Conservation (phyloP, 1,140 invertebrate species). For the Drosophila funebris region DNA sequence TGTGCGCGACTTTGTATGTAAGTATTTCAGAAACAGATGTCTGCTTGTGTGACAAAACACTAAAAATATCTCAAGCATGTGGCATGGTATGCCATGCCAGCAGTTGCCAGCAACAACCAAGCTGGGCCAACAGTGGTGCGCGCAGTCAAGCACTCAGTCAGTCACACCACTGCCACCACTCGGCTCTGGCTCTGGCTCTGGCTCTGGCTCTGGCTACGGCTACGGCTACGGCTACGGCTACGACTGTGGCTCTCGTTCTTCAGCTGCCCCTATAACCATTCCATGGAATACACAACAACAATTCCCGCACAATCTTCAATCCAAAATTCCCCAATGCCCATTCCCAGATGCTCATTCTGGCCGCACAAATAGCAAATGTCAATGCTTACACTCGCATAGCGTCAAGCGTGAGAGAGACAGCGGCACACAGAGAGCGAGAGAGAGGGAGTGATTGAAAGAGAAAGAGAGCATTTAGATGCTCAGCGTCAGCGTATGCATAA, state of each 20-base stretch:
- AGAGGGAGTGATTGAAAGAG: neutral
- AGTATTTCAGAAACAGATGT: slow-evolving; percentile 58
- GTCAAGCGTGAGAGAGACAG: neutral
- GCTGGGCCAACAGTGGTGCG: slow-evolving; percentile 14
- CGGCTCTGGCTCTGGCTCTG: too few species aligned
- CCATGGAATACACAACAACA: neutral
- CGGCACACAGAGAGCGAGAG: neutral
- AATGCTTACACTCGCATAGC: slow-evolving; percentile 29
- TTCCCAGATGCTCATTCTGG: slow-evolving; percentile 20
- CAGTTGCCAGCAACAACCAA: slow-evolving; percentile 40
- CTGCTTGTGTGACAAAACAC: slow-evolving; percentile 59
- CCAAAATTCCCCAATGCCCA: slow-evolving; percentile 21
- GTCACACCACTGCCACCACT: too few species aligned
- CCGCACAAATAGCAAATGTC: slow-evolving; percentile 44
- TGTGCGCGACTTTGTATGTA: slow-evolving; percentile 45
- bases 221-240: too few species aligned
- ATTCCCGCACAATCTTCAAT: slow-evolving; percentile 17
- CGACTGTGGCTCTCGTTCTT: too few species aligned
- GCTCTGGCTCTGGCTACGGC: too few species aligned
- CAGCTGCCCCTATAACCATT: too few species aligned
- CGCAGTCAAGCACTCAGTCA: slow-evolving; percentile 33
- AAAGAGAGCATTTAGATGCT: neutral
- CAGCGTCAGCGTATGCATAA: slow-evolving; percentile 5
- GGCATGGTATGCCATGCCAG: slow-evolving; percentile 51
- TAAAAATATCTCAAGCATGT: slow-evolving; percentile 65